Evolutionary conservation across 2,113 vertebrate genomes (phyloP).

Genomic region (Stigmatopora argus): DNA sequence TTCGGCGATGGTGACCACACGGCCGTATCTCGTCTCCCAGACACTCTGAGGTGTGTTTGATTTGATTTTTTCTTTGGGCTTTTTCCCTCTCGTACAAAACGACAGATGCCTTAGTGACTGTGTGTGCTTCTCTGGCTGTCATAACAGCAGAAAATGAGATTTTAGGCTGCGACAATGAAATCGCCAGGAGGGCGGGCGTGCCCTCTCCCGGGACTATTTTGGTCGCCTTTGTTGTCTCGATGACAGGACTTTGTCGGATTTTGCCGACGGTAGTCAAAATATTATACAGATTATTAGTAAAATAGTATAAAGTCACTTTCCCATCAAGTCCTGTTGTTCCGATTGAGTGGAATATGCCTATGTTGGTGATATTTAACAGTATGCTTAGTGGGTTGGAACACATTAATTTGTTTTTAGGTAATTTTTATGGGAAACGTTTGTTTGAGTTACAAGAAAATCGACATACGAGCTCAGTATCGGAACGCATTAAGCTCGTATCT

Average conservation of each 20-base stretch:
- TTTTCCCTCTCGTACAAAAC: constrained; percentile 23
- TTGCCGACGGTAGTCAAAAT: background rate
- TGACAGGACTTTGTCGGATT: background rate
- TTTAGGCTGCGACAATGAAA: constrained; percentile 26
- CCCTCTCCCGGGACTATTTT: constrained; percentile 19
- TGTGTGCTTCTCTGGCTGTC: constrained; percentile 26
- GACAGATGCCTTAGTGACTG: constrained; percentile 17
- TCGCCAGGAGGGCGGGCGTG: constrained; percentile 18
- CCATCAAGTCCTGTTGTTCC: background rate
- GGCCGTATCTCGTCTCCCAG: constrained; percentile 34
- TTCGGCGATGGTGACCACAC: constrained; percentile 65
- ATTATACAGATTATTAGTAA: background rate
- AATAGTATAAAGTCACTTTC: background rate
- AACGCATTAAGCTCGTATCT: too few species aligned
- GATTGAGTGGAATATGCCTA: too few species aligned
- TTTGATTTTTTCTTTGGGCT: constrained; percentile 3
- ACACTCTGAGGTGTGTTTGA: constrained; percentile 24
- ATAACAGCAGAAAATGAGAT: constrained; percentile 33
- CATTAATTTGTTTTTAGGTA: too few species aligned
- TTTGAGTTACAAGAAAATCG: too few species aligned
- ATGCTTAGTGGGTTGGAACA: too few species aligned
- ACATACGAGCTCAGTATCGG: too few species aligned
- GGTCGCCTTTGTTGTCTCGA: too few species aligned
- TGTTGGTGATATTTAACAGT: too few species aligned
- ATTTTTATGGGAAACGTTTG: too few species aligned